Evolutionary conservation across 2,888 invertebrate species (phyloP), one percentile per base, ranked within the genome.

Genomic region (Listrodromus nycthemerus): DNA sequence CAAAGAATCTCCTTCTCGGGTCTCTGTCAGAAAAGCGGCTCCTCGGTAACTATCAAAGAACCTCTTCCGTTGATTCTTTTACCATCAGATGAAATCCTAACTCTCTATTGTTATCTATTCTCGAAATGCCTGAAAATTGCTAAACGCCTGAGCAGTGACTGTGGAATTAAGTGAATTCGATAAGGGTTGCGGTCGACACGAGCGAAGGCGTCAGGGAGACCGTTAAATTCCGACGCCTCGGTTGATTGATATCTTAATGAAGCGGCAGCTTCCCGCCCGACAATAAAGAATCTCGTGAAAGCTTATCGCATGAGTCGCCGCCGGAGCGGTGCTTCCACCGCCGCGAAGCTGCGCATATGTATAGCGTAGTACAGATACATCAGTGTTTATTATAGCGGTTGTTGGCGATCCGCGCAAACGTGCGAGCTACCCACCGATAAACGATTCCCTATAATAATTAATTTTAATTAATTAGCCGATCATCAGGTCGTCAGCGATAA

Each of bases 391-490:
- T 55, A 66, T 65, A 66, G 66, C 37, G 45, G 61, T 73, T 19
- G 65, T 79, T 13, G 41, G 52, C 24, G 70, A 73, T 33, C 63
- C 30, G 71, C 61, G 69, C 78, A 73, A 80, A 82, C 71, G 85
- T 73, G 82, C 61, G 55, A 45, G 33, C 37, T 45, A 69, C 69
- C 61, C 50, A 70, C 70, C 86, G 84, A 83, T 73, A 85, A 86
- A 71, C 86, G 85, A 84, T 85, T 86, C 85, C 77, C 86, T 71
- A 82, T 83, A 87, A 88, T 90, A 87, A 90, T 84, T 86, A 86
- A 86, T 87, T 86, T 86, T 86, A 86, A 91, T 89, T 90, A 91
- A 90, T 90, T 89, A 89, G 88, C 88, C 88, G 73, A 83, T 83
- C 76, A 69, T 83, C 77, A 50, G 71, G 80, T 83, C 80, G 80